Evolutionary conservation across 2,888 invertebrate species (phyloP), one percentile per base, ranked within the genome.

Genomic region (Prostheceraeus crozeri): DNA sequence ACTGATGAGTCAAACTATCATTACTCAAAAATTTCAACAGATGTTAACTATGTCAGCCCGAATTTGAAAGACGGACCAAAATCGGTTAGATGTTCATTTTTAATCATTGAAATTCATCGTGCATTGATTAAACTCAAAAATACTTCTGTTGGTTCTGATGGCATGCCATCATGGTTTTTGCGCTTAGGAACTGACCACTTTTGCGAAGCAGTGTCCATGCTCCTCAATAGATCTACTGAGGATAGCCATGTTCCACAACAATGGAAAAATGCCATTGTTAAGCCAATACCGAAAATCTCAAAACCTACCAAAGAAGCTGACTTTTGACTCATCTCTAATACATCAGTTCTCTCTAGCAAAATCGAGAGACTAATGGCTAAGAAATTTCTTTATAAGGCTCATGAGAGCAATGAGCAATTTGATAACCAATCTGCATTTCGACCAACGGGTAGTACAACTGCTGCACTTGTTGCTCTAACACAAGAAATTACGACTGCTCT

Each of bases 401-500:
- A 25, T n/a, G 16, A 25, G 19, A 48, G 21, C 4, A 48, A 6
- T 30, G 28, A 48, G 27, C 25, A 25, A 25, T 48, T 48, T 19
- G 25, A 48, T 30, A 30, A 48, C 28, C 16, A 48, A 48, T 48
- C 25, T 30, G 25, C 48, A 25, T 48, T 48, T 30, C 48, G 23
- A 25, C 27, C 40, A 8, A 48, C 27, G n/a, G 16, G 16, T 28
- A 19, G 23, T 48, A 48, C 48, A 8, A 48, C 40, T 19, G 14
- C 40, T 19, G 40, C 40, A 21, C 6, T 19, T 30, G 16, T 48
- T 14, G 48, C 16, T 4, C 25, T 48, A 19, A 48, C 28, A 30
- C 48, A 48, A 19, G 48, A 48, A 48, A 30, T 48, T 4, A 48
- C 48, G n/a, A n/a, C n/a, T n/a, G n/a, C n/a, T n/a, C n/a, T n/a